Evolutionary conservation across 2,113 vertebrate genomes (phyloP).

Genomic region (Campylomormyrus tamandua): DNA sequence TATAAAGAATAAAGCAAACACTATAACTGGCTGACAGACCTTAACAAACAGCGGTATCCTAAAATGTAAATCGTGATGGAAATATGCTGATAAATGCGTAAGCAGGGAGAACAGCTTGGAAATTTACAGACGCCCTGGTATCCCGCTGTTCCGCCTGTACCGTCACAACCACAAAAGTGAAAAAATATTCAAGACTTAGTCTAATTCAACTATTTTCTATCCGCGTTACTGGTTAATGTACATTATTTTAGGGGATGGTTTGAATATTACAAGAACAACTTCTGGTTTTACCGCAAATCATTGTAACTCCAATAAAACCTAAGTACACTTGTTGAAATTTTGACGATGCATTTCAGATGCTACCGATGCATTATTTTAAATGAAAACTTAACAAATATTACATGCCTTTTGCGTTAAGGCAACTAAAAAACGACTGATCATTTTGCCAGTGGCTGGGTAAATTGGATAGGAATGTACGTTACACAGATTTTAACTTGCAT

Average conservation of each 20-base stretch:
- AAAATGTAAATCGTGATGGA: neutral
- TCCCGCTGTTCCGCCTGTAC: neutral
- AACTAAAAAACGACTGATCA: neutral
- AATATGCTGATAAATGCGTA: neutral
- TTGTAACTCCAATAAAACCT: neutral
- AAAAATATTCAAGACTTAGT: neutral
- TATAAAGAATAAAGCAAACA: neutral
- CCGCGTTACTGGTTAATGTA: neutral
- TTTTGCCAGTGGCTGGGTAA: neutral
- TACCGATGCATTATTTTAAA: neutral
- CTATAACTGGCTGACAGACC: neutral
- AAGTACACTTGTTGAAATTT: slow-evolving; percentile 3
- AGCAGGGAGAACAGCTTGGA: neutral
- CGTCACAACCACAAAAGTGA: neutral
- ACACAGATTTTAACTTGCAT: neutral
- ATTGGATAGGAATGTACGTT: neutral
- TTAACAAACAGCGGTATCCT: neutral
- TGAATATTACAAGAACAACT: neutral
- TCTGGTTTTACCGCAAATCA: neutral
- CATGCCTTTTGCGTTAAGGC: neutral
- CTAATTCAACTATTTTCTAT: neutral
- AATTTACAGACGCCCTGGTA: neutral
- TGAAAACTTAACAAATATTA: neutral
- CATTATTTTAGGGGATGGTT: neutral
- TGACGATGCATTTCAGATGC: neutral